phyloP scores from a whole-genome alignment of 2,888 invertebrate genomes.

The Aphrophora alni region DNA sequence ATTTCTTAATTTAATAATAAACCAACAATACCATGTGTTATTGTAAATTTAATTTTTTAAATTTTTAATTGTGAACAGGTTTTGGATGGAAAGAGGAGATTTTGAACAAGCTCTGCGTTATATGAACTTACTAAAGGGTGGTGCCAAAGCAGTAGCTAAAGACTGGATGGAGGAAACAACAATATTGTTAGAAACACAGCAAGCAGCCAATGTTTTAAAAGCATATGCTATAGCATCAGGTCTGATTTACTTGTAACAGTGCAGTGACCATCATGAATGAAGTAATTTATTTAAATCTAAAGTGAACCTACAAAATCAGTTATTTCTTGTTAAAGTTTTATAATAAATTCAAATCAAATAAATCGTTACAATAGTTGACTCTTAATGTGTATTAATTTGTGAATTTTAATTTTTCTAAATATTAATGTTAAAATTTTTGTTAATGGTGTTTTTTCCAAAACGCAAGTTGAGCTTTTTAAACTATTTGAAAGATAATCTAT shows the following conservation, averaged over 20 bases:
- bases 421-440: no score
- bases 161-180: constrained; percentile 89
- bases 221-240: constrained; percentile 86
- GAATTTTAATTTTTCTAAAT: no score
- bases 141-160: constrained; percentile 79
- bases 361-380: background rate
- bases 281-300: background rate
- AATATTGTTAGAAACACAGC: constrained; percentile 84
- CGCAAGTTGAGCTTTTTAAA: no score
- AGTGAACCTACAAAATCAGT: background rate
- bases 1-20: no score
- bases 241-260: constrained; percentile 59
- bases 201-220: constrained; percentile 87
- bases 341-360: constrained; percentile 15
- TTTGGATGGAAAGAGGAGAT: constrained; percentile 88
- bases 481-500: no score
- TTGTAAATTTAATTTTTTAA: constrained; percentile 10
- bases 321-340: background rate
- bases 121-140: constrained; percentile 87
- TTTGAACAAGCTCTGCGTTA: constrained; percentile 84
- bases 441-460: no score
- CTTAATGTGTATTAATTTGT: no score
- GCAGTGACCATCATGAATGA: background rate
- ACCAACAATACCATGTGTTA: constrained; percentile 22
- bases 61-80: constrained; percentile 61